phyloP scores from a whole-genome alignment of 2,888 invertebrate species.

The Hyles lineata region DNA sequence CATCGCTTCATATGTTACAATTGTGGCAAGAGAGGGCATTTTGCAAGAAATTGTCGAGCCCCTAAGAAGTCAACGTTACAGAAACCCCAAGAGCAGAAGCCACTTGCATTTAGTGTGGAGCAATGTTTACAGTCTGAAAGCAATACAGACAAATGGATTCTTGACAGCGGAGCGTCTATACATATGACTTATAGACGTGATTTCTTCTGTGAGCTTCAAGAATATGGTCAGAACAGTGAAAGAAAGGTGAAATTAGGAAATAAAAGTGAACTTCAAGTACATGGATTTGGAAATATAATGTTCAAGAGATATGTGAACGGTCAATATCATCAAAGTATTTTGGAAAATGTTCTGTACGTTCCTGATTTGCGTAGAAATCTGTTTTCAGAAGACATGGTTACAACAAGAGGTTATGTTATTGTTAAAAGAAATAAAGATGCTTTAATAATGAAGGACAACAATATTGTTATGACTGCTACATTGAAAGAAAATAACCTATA shows the following conservation, averaged over 20 bases:
- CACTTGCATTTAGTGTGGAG: conserved; percentile 42
- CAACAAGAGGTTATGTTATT: conserved; percentile 45
- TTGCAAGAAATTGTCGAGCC: conserved; percentile 43
- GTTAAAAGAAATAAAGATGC: conserved; percentile 41
- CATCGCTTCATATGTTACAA: conserved; percentile 47
- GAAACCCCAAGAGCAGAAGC: conserved; percentile 35
- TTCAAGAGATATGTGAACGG: conserved; percentile 44
- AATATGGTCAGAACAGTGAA: conserved; percentile 35
- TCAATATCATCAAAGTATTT: conserved; percentile 39
- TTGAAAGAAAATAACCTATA: conserved; percentile 38
- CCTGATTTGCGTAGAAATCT: conserved; percentile 53
- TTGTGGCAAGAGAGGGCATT: conserved; percentile 45
- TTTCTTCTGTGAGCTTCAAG: conserved; percentile 36
- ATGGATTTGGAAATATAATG: conserved; percentile 41
- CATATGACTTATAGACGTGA: conserved; percentile 44
- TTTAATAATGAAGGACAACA: conserved; percentile 33
- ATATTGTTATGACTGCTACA: conserved; percentile 35
- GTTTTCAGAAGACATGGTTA: conserved; percentile 53
- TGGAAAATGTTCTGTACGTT: conserved; percentile 47
- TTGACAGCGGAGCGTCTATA: conserved; percentile 47
- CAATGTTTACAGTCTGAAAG: conserved; percentile 3
- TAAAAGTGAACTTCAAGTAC: conserved; percentile 40
- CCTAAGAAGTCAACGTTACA: conserved; percentile 35
- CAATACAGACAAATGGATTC: conserved; percentile 39
- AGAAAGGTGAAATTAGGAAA: conserved; percentile 42